Percentiles rank a stretch among this genome's conserved stretches.
Evolutionary conservation across 2,888 invertebrate genomes (phyloP).

Genomic region (Dasypogon diadema): DNA sequence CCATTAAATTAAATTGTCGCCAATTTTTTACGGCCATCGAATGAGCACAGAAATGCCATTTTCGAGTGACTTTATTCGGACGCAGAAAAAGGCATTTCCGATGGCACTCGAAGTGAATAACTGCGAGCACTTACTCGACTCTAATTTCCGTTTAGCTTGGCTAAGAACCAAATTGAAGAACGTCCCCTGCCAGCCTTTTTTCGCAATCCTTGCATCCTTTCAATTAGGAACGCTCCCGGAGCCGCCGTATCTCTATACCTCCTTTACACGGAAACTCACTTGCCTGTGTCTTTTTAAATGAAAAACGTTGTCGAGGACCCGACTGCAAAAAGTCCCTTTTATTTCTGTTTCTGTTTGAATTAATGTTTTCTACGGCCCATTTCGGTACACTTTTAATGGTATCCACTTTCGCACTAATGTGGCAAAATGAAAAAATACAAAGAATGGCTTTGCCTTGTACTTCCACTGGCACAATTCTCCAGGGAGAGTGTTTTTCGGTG

Average conservation of each 20-base stretch:
- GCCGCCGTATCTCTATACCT: conserved; percentile 2
- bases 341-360: conserved; percentile 42
- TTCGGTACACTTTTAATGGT: conserved; percentile 47
- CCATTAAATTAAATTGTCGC: conserved; percentile 25
- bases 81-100: conserved; percentile 26
- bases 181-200: conserved; percentile 16
- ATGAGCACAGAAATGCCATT: conserved; percentile 6
- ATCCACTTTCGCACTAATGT: conserved; percentile 45
- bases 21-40: neutral
- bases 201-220: conserved; percentile 22
- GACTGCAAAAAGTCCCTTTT: conserved; percentile 18
- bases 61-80: conserved; percentile 35
- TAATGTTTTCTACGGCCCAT: conserved; percentile 41
- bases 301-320: conserved; percentile 28
- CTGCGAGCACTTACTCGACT: conserved; percentile 45
- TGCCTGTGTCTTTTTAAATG: conserved; percentile 42
- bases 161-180: conserved; percentile 48
- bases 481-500: conserved; percentile 38
- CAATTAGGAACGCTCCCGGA: conserved; percentile 3
- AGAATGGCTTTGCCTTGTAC: neutral
- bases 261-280: conserved; percentile 43
- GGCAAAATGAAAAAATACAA: conserved; percentile 12
- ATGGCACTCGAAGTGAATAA: conserved; percentile 46
- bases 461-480: neutral
- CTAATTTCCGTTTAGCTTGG: conserved; percentile 47